Evolutionary conservation across 2,888 invertebrate species (phyloP).

Genomic region (Chloroclystis v-ata): DNA sequence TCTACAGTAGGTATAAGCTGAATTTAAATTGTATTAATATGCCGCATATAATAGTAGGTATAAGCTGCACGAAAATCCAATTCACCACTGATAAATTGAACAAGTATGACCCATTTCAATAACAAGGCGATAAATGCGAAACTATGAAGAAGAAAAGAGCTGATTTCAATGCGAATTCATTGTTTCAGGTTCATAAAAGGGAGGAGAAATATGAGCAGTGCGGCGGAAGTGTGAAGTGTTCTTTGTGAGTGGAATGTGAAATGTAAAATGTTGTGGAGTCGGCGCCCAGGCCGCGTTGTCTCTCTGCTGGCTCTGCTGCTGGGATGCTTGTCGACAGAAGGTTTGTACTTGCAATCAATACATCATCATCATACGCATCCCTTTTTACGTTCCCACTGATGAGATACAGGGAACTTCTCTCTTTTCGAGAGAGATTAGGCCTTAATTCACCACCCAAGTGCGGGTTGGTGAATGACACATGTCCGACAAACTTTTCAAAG

Average conservation of each 20-base stretch:
- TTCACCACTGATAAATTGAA: too few relatives aligned
- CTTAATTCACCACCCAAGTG: too few relatives aligned
- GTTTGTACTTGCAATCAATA: conserved; percentile 1
- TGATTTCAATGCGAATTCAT: conserved; percentile 1
- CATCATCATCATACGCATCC: too few relatives aligned
- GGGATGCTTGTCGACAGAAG: conserved; percentile 14
- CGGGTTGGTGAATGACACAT: too few relatives aligned
- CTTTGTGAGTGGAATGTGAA: conserved; percentile 11
- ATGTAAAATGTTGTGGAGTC: conserved; percentile 21
- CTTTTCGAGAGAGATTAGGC: too few relatives aligned
- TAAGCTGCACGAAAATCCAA: too few relatives aligned
- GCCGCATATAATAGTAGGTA: too few relatives aligned
- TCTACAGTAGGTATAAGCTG: too few relatives aligned
- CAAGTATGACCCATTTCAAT: background rate
- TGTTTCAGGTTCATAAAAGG: conserved; percentile 17
- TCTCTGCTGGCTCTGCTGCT: conserved; percentile 17
- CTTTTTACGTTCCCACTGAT: too few relatives aligned
- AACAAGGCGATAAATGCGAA: background rate
- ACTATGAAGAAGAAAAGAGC: background rate
- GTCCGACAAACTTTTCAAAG: too few relatives aligned
- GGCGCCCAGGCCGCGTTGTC: conserved; percentile 16
- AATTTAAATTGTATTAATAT: too few relatives aligned
- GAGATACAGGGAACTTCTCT: too few relatives aligned
- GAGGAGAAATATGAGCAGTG: conserved; percentile 1
- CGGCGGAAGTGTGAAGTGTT: conserved; percentile 4